Percentiles rank a stretch among this genome's conserved stretches.
Conservation (phyloP, 2,888 invertebrate genomes). For the Calliphora vomitoria region DNA sequence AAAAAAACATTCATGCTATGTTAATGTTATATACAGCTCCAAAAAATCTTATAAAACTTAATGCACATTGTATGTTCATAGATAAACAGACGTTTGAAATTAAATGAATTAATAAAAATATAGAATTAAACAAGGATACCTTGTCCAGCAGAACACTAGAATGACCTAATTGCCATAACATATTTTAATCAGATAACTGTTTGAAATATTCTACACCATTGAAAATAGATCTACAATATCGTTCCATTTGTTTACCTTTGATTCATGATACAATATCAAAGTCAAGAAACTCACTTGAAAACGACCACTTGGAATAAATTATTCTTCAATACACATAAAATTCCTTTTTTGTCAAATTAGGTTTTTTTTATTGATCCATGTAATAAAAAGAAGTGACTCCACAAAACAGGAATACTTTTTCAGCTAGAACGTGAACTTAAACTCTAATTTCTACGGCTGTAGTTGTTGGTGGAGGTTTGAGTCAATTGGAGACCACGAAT, state of each 20-base stretch:
- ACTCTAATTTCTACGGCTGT: slow-evolving; percentile 86
- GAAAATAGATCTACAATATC: no score
- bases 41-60: no score
- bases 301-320: background rate
- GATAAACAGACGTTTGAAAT: no score
- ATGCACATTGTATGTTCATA: no score
- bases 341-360: slow-evolving; percentile 46
- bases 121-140: no score
- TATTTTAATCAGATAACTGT: no score
- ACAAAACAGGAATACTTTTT: slow-evolving; percentile 53
- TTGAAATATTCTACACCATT: no score
- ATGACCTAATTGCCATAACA: background rate
- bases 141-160: background rate
- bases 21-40: no score
- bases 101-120: no score
- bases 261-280: no score
- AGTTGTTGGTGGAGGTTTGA: slow-evolving; percentile 89
- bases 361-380: slow-evolving; percentile 59
- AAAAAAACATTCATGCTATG: no score
- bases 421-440: slow-evolving; percentile 60
- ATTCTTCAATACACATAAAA: background rate
- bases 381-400: slow-evolving; percentile 47
- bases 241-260: no score
- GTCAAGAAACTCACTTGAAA: background rate
- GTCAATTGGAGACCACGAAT: slow-evolving; percentile 96